phyloP scores from a whole-genome alignment of 1,140 invertebrate species.

The Drosophila kepulauana region DNA sequence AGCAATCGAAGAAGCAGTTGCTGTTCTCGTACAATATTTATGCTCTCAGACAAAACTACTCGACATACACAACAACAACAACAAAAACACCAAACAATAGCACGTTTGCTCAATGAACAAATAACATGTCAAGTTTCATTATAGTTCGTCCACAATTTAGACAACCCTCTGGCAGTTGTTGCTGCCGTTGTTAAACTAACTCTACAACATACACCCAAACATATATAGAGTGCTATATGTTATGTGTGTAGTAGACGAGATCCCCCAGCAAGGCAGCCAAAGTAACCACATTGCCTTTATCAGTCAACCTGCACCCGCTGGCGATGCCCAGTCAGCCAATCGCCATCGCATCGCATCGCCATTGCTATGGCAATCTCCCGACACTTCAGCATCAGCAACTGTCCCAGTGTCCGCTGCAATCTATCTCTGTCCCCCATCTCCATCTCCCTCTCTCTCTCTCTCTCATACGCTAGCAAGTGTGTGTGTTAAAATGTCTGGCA shows the following conservation, averaged over 20 bases:
- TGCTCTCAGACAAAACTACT: conserved; percentile 34
- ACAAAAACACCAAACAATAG: conserved; percentile 45
- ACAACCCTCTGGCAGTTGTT: conserved; percentile 45
- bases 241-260: conserved; percentile 9
- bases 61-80: neutral
- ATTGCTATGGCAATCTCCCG: conserved; percentile 28
- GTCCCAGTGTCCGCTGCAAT: conserved; percentile 42
- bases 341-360: conserved; percentile 29
- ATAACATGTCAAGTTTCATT: conserved; percentile 84
- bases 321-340: conserved; percentile 8
- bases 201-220: neutral
- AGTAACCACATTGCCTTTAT: conserved; percentile 70
- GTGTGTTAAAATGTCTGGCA: conserved; percentile 72
- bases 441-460: neutral
- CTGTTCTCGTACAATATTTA: conserved; percentile 41
- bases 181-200: conserved; percentile 55
- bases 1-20: conserved; percentile 25
- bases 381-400: conserved; percentile 39
- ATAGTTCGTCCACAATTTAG: conserved; percentile 66
- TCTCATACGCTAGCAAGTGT: neutral
- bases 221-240: no score
- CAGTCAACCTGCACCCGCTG: conserved; percentile 64
- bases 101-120: conserved; percentile 73
- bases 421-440: conserved; percentile 39
- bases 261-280: conserved; percentile 22